A percentile compares a stretch with the other conserved stretches of the same genome.
Conservation (phyloP, 2,888 invertebrate genomes). For the Melieria omissa region DNA sequence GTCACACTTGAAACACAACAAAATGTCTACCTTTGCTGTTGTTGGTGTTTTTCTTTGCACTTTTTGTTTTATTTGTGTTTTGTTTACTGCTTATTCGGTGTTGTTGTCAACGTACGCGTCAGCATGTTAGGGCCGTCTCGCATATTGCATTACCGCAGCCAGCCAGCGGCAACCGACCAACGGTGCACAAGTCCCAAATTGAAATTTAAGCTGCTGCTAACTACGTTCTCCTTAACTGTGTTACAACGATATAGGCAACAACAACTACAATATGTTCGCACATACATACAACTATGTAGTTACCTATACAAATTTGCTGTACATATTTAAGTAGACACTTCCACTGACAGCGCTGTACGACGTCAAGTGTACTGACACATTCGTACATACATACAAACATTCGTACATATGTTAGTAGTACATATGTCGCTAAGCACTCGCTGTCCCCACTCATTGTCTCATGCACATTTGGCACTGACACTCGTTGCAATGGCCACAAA, state of each 20-base stretch:
- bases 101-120: constrained; percentile 9
- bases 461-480: not conserved
- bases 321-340: too few relatives aligned
- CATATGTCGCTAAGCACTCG: not conserved
- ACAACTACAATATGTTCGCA: too few relatives aligned
- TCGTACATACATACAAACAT: not conserved
- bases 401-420: not conserved
- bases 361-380: not conserved
- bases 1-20: too few relatives aligned
- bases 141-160: constrained; percentile 30
- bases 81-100: not conserved
- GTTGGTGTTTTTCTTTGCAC: not conserved
- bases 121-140: not conserved
- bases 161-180: not conserved
- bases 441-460: not conserved
- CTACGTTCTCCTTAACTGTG: not conserved
- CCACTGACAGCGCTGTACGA: too few relatives aligned
- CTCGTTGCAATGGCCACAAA: not conserved
- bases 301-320: too few relatives aligned
- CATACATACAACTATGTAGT: too few relatives aligned
- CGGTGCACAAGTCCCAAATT: not conserved
- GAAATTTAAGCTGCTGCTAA: not conserved
- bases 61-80: not conserved
- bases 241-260: not conserved
- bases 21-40: not conserved